Conservation (phyloP, 2,888 invertebrate species). For the Plagodis pulveraria region DNA sequence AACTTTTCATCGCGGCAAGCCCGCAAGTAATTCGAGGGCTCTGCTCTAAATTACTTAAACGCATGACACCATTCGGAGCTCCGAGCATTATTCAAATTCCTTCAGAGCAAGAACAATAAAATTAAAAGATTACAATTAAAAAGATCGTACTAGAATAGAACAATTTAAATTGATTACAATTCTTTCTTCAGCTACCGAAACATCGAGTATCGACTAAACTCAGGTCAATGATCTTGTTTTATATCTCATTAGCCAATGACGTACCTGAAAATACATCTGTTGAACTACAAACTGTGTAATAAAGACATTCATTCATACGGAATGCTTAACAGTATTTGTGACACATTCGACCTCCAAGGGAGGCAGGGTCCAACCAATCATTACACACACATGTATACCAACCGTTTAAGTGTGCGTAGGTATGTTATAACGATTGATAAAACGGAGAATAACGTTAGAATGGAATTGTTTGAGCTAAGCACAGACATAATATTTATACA, state of each 20-base stretch:
- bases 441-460: slow-evolving; percentile 54
- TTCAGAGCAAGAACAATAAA: too few species aligned
- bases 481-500: slow-evolving; percentile 31
- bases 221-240: slow-evolving; percentile 17
- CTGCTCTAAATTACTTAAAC: slow-evolving; percentile 26
- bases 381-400: slow-evolving; percentile 37
- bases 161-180: too few species aligned
- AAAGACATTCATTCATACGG: slow-evolving; percentile 55
- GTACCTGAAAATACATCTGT: slow-evolving; percentile 27
- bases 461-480: slow-evolving; percentile 55
- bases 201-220: too few species aligned
- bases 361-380: slow-evolving; percentile 53
- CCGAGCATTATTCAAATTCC: slow-evolving; percentile 14
- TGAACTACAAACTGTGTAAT: slow-evolving; percentile 22
- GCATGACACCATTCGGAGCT: slow-evolving; percentile 22
- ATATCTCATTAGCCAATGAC: slow-evolving; percentile 4
- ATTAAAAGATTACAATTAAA: too few species aligned
- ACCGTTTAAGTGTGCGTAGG: slow-evolving; percentile 29
- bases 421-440: slow-evolving; percentile 51
- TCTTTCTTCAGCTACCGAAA: too few species aligned
- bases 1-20: slow-evolving; percentile 11
- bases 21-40: slow-evolving; percentile 22
- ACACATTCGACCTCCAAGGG: slow-evolving; percentile 59
- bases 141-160: too few species aligned
- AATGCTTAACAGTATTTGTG: slow-evolving; percentile 54